Base-by-base conservation (phyloP, 2,888 invertebrate species). In the Diploptera punctata region DNA sequence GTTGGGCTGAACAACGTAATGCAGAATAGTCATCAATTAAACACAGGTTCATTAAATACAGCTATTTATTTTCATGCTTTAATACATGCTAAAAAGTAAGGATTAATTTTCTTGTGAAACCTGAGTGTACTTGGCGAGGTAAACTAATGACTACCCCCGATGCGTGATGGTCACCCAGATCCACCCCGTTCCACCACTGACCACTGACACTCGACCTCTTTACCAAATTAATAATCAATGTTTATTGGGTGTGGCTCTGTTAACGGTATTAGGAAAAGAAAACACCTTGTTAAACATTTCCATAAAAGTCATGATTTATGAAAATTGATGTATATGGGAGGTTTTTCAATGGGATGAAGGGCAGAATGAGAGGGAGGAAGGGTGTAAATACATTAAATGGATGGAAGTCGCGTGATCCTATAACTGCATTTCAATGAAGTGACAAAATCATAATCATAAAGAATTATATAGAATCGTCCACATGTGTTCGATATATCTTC, bases 181-280 rank as follows among this genome's bases (percentile, higher is more conserved):
- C n/a, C 38, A 24, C 24, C 16, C 65, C 47, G 16, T 29, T 21
- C 29, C 29, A 19, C n/a, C 44, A 47, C 47, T 65, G 65, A 65
- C 65, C 65, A 65, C 47, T 65, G 65, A 65, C 65, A 65, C 65
- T 65, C 65, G 65, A 65, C 65, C 65, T 65, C 47, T 26, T 47
- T 65, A 21, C 26, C 47, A 65, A 29, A 65, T 65, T 65, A 65
- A 65, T 65, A 65, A 65, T 65, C 65, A 47, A 65, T 65, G 65
- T 65, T 65, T 65, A 65, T 65, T 65, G 65, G 65, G 65, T 65
- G 65, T 65, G 65, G 65, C 38, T 29, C 47, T n/a, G 2, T 9
- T 9, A 26, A 29, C 24, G 65, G 33, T 9, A 65, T 65, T 47
- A 47, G 57, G 21, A 31, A 18, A 57, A 57, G 57, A 57, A 57